Evolutionary conservation across 2,113 vertebrate species (phyloP), one percentile per base, ranked within the genome.

Genomic region (Pleuronectes platessa): DNA sequence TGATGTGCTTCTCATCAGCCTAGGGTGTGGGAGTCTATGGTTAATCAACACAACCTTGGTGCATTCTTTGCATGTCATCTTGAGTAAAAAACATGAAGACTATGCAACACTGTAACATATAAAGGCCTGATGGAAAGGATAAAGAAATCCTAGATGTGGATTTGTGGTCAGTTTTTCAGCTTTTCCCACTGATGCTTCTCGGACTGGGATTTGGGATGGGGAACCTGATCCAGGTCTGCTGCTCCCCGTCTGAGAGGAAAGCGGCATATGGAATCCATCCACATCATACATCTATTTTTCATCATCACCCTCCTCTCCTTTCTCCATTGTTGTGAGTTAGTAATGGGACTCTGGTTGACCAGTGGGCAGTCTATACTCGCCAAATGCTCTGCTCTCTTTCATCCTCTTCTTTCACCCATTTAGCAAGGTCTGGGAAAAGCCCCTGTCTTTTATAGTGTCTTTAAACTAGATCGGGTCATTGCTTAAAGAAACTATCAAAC

Each of bases 211-310:
- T 87, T 88, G 24, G 58, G 64, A 79, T 23, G 45, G 62, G 89
- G 69, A 90, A 92, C 68, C 62, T n/a, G 80, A 92, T 90, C 79
- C 79, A 59, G 76, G 79, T 40, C 77, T 78, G 76, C 54, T 87
- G 79, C 82, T 86, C 40, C 58, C 81, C 62, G 79, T 81, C 81
- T 83, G 56, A 82, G 65, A 58, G 61, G 70, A 86, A 74, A 63
- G 68, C 64, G 1, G 76, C 85, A 90, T 85, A 83, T 93, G 90
- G 89, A 92, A 89, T 68, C 81, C 83, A 90, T 93, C 88, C 84
- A 81, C 83, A 66, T 71, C 86, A 92, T 88, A 86, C 77, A 86
- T 88, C 86, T 70, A 90, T 93, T 92, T 88, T 89, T 92, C 92
- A 93, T 93, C 84, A 86, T 90, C 91, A 68, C 79, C 70, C 85